Percentiles rank a stretch among this genome's conserved stretches.
phyloP scores from a whole-genome alignment of 2,888 invertebrate genomes.

The Vandiemenella viatica region DNA sequence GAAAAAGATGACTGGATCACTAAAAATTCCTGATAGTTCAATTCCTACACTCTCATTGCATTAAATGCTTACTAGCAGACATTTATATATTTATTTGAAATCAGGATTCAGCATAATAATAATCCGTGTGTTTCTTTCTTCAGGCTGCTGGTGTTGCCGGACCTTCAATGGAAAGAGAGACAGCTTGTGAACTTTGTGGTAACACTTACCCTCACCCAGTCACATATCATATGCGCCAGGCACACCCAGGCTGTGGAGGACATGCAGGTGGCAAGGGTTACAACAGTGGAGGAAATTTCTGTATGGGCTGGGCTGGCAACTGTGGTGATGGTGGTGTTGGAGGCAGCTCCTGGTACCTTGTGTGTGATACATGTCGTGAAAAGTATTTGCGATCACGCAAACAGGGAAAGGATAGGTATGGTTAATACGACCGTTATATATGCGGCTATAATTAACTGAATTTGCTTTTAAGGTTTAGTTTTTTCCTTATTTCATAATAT shows the following conservation, averaged over 20 bases:
- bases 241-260: conserved; percentile 82
- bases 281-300: conserved; percentile 78
- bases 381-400: conserved; percentile 38
- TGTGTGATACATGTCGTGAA: conserved; percentile 82
- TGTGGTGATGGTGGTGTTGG: conserved; percentile 72
- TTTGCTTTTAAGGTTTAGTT: too few relatives aligned
- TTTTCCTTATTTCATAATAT: too few relatives aligned
- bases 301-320: conserved; percentile 75
- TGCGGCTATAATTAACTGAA: too few relatives aligned
- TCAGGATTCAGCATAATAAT: too few relatives aligned
- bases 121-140: too few relatives aligned
- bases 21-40: too few relatives aligned
- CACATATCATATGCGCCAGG: conserved; percentile 79
- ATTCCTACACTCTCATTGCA: too few relatives aligned
- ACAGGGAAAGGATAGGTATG: conserved; percentile 21
- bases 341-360: conserved; percentile 74
- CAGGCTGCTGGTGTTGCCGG: conserved; percentile 4
- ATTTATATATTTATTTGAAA: too few relatives aligned
- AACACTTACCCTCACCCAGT: conserved; percentile 61
- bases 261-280: conserved; percentile 74
- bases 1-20: too few relatives aligned
- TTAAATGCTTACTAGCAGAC: too few relatives aligned
- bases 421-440: conserved; percentile 27
- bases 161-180: conserved; percentile 24
- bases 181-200: conserved; percentile 75